Evolutionary conservation across 2,797 vertebrate species (phyloP), one percentile per base, ranked within the genome.

Genomic region (Acanthis flammea): DNA sequence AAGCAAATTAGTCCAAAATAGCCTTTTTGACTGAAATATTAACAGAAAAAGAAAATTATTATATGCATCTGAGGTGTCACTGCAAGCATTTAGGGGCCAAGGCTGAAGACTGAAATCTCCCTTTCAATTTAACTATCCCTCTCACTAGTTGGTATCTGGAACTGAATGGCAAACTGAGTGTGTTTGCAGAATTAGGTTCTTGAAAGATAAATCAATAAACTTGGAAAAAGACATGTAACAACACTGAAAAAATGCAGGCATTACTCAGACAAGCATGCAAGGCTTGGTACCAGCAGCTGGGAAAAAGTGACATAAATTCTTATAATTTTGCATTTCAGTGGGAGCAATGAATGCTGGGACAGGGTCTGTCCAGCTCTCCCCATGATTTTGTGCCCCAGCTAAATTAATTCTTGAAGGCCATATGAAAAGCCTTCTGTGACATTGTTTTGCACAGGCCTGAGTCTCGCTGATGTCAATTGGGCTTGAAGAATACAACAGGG

Each of bases 341-440:
- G 50, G 28, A 82, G n/a, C 12, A 60, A 2, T 30, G 50, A 71
- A 28, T 0, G 0, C 12, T 57, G 50, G 21, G 35, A 8, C 14
- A 71, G 58, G 8, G 19, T 30, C 44, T 74, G 8, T 33, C 27
- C 25, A 74, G 19, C 21, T 87, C 27, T 74, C 14, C 6, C 18
- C 24, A 7, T 35, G 39, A 44, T 31, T 87, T 71, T 42, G 18
- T 33, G 30, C 5, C 41, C 18, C 19, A 18, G 10, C 31, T 73
- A 19, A 42, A 19, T 22, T 39, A 74, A 47, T 60, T 87, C 28
- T 53, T 50, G 35, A 77, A 65, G 21, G 13, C 15, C 12, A 7
- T 24, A 5, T 54, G 31, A 51, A 71, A 80, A 80, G 24, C 21
- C 14, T 42, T 22, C 14, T 76, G 25, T 14, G 3, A 15, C 19